Conservation (phyloP, 2,888 invertebrate genomes). For the Phorcus lineatus region DNA sequence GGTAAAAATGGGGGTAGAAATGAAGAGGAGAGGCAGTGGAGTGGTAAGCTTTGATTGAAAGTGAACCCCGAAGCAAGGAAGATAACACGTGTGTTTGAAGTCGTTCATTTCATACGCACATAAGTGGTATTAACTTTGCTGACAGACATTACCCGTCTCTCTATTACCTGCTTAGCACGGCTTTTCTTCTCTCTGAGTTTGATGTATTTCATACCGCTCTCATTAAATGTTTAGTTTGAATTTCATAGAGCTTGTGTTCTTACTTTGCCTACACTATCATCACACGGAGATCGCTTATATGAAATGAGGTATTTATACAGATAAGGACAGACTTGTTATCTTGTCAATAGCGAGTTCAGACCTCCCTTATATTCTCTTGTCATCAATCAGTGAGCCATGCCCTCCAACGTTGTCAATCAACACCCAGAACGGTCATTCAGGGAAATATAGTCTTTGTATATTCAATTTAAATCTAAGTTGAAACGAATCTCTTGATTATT, state of each 20-base stretch:
- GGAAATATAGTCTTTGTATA: neutral
- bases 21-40: neutral
- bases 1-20: too few relatives aligned
- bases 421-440: too few relatives aligned
- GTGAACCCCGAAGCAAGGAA: neutral
- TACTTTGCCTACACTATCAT: neutral
- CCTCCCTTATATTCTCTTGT: neutral
- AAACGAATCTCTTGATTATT: neutral
- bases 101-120: neutral
- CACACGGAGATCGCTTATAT: neutral
- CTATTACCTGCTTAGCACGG: neutral
- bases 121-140: conserved; percentile 15
- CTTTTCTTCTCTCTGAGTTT: neutral
- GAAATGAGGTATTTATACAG: neutral
- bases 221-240: conserved; percentile 6
- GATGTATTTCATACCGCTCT: neutral
- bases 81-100: conserved; percentile 9
- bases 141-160: neutral
- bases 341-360: neutral
- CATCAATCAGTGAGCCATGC: neutral
- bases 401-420: neutral
- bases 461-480: too few relatives aligned
- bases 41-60: neutral
- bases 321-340: neutral
- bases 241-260: neutral